Evolutionary conservation across 35 echinoderm and acorn worm genomes (phyloP), one percentile per base, ranked within the genome.

Genomic region (Holothuria glaberrima): DNA sequence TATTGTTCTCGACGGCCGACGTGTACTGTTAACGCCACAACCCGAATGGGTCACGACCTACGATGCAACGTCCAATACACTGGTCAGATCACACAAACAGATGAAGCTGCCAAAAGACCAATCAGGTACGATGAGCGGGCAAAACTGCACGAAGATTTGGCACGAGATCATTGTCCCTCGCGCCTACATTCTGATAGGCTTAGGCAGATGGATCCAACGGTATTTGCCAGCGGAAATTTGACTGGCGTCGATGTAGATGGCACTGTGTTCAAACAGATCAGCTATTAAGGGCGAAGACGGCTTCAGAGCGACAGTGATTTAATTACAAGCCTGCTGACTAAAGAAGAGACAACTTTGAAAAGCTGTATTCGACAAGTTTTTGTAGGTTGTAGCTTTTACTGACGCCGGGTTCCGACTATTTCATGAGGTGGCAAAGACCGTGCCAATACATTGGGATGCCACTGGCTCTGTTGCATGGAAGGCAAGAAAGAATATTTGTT

Each of bases 401-500:
- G 79, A 83, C 0, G 79, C 79, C 29, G 79, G 79, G 5, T 12
- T 83, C 16, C 79, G 79, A n/a, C n/a, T n/a, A n/a, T n/a, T n/a
- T n/a, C n/a, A n/a, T n/a, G n/a, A n/a, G n/a, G n/a, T n/a, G n/a
- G n/a, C n/a, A n/a, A n/a, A n/a, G n/a, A n/a, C n/a, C n/a, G n/a
- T n/a, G n/a, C n/a, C n/a, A n/a, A n/a, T n/a, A n/a, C n/a, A n/a
- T n/a, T n/a, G n/a, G n/a, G n/a, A n/a, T n/a, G n/a, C n/a, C n/a
- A n/a, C n/a, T n/a, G n/a, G n/a, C n/a, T n/a, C n/a, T n/a, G 3
- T 83, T 58, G 79, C 79, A 18, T 83, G 79, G 79, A 83, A 83
- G 27, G 21, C 10, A 83, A n/a, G 21, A 58, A 83, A 32, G 25
- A 83, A 26, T 83, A 59, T 27, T 48, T 83, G 3, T 83, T 58